Evolutionary conservation across 2,113 vertebrate species (phyloP), one percentile per base, ranked within the genome.

Genomic region (Saccopteryx bilineata): DNA sequence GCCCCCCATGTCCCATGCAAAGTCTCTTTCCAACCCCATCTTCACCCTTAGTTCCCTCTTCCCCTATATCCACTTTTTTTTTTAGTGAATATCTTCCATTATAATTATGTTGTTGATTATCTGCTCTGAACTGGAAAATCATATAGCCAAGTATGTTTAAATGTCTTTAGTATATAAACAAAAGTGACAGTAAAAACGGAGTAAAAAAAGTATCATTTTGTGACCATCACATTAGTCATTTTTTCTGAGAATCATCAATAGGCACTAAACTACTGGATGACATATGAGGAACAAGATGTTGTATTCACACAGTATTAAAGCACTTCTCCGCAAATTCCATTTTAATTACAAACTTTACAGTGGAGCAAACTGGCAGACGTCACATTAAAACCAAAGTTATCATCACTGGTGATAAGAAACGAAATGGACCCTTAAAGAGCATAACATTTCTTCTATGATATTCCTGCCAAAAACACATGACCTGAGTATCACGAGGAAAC

Each of bases 131-230:
- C 46, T 83, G 12, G 56, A 71, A 87, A 82, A 81, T 56, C 23
- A 86, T 48, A 86, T 18, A 72, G 18, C n/a, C 6, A 92, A 94
- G 5, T 66, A 52, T 72, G 8, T 78, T 76, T 78, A 9, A 83
- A 78, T 87, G n/a, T 0, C 12, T 76, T 46, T 68, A 87, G 21
- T 93, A 65, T 87, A 46, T 69, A 95, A 71, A 61, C 48, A 63
- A 87, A 87, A 60, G 65, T 76, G 50, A 78, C 72, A 9, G 68
- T 63, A 74, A 97, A 90, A 71, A 63, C 19, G 39, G 13, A 71
- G 50, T 90, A 69, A 82, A 60, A 89, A 93, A 96, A 71, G 85
- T 54, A 88, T 12, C 46, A 85, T 65, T 95, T 91, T 88, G 15
- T 6, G 84, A 74, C 5, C 12, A 88, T 28, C 19, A 65, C 18